A percentile compares a stretch with the other conserved stretches of the same genome.
Conservation (phyloP, 2,888 invertebrate genomes). For the Melinaea marsaeus region DNA sequence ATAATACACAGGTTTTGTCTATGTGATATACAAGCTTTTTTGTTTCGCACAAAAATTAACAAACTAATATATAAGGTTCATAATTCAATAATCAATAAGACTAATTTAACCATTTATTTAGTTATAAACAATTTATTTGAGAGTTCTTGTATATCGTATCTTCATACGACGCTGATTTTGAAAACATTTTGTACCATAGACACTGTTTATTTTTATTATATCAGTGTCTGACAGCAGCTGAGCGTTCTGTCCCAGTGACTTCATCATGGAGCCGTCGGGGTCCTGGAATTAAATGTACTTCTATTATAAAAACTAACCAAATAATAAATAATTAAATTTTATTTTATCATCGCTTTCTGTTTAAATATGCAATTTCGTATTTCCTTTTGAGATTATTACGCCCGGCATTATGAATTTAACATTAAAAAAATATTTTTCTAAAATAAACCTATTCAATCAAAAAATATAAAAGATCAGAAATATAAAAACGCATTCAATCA, state of each 20-base stretch:
- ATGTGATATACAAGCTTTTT: no score
- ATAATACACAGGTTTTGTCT: no score
- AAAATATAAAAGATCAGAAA: no score
- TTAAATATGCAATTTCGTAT: no score
- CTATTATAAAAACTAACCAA: not conserved
- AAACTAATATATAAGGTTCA: no score
- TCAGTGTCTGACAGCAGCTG: slow-evolving; percentile 55
- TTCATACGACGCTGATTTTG: slow-evolving; percentile 17
- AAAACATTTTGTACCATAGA: slow-evolving; percentile 57
- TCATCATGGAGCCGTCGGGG: slow-evolving; percentile 59
- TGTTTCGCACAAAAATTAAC: no score
- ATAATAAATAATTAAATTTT: not conserved
- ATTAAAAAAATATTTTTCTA: no score
- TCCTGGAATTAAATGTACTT: slow-evolving; percentile 45
- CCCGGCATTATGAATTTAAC: no score
- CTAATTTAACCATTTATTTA: not conserved
- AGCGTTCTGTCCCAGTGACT: slow-evolving; percentile 51
- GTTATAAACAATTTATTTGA: not conserved
- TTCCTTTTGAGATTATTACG: no score
- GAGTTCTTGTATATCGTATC: not conserved
- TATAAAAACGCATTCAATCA: no score
- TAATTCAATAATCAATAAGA: no score
- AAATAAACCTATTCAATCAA: no score
- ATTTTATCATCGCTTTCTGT: not conserved
- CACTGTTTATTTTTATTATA: slow-evolving; percentile 62